Conservation (phyloP, 2,797 vertebrate species). For the Phrynocephalus vlangalii region DNA sequence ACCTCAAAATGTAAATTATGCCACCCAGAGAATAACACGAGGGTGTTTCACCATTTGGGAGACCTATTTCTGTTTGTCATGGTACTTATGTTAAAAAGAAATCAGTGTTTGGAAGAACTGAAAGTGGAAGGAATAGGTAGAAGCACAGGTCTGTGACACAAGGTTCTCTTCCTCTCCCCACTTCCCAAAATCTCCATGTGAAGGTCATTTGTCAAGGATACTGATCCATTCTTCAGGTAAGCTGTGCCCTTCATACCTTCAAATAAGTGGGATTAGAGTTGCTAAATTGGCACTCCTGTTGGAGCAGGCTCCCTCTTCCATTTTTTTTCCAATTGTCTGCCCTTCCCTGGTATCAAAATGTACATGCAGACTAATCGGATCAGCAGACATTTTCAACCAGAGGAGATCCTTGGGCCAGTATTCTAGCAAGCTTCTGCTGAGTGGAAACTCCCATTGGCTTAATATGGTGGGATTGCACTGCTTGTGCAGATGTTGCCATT, state of each 20-base stretch:
- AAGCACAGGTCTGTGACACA: neutral
- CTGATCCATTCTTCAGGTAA: neutral
- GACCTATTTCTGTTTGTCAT: neutral
- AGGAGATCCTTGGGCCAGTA: neutral
- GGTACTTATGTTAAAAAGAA: neutral
- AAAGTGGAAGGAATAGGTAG: neutral
- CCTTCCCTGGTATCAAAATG: neutral
- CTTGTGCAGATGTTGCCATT: too few species aligned
- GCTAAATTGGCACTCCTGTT: neutral
- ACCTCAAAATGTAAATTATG: neutral
- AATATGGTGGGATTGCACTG: too few species aligned
- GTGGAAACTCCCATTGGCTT: too few species aligned
- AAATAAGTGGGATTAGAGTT: neutral
- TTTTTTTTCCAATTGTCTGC: neutral
- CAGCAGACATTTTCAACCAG: neutral
- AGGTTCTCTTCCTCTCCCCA: neutral
- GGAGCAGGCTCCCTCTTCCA: neutral
- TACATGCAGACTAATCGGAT: neutral
- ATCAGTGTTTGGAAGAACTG: neutral
- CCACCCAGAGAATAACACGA: neutral
- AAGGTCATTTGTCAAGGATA: neutral
- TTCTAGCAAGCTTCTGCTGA: too few species aligned
- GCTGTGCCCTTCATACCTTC: neutral
- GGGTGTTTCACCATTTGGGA: neutral
- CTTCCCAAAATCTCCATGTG: neutral